phyloP scores from a whole-genome alignment of 2,888 invertebrate genomes.

The Pyrrhosoma nymphula region DNA sequence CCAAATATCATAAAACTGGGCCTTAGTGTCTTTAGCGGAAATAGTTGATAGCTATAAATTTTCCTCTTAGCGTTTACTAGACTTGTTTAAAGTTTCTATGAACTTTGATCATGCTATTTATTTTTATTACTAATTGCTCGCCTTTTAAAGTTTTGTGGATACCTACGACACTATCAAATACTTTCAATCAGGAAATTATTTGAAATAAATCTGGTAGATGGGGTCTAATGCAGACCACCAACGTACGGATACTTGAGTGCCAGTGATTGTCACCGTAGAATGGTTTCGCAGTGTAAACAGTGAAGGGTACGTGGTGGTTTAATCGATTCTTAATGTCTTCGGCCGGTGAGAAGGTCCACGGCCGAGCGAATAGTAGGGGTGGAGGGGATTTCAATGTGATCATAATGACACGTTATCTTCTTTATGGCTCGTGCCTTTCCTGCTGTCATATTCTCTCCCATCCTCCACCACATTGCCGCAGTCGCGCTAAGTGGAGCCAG shows the following conservation, averaged over 20 bases:
- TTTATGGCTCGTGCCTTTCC: not conserved
- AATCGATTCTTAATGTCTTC: conserved; percentile 22
- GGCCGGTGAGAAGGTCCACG: not conserved
- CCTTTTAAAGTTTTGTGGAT: too few species aligned
- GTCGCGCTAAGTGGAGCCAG: conserved; percentile 15
- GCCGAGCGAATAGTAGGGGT: not conserved
- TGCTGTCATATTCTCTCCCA: not conserved
- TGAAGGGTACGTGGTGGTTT: not conserved
- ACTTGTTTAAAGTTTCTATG: too few species aligned
- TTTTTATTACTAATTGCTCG: too few species aligned
- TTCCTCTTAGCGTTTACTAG: too few species aligned
- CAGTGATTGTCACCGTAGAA: not conserved
- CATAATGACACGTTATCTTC: not conserved
- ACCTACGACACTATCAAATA: too few species aligned
- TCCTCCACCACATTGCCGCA: not conserved
- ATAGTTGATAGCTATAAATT: too few species aligned
- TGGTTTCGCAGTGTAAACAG: not conserved
- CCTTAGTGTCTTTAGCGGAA: too few species aligned
- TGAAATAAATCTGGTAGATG: not conserved
- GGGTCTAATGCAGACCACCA: not conserved
- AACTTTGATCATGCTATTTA: too few species aligned
- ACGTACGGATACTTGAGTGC: too few species aligned
- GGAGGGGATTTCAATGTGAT: not conserved
- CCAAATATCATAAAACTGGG: too few species aligned
- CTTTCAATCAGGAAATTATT: too few species aligned